A percentile compares a stretch with the other conserved stretches of the same genome.
phyloP scores from a whole-genome alignment of 2,797 vertebrate species.

The Pseudopleuronectes americanus region DNA sequence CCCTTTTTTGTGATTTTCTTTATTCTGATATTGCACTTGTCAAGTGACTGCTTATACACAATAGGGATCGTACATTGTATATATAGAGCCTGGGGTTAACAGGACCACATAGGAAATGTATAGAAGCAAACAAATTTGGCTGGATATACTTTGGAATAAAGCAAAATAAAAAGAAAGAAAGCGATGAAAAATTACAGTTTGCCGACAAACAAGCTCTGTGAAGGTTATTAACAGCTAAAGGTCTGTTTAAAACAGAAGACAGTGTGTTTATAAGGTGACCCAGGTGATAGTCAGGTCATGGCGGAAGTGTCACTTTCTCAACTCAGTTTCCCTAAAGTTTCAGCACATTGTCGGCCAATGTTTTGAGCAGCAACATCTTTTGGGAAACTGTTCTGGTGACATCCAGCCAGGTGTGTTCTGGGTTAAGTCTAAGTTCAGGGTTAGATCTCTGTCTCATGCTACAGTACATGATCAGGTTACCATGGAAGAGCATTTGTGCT shows the following conservation, averaged over 20 bases:
- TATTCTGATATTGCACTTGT: conserved; percentile 87
- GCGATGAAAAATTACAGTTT: conserved; percentile 27
- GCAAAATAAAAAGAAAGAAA: conserved; percentile 23
- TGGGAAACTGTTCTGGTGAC: conserved; percentile 9
- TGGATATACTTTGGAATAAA: conserved; percentile 50
- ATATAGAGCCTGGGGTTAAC: conserved; percentile 11
- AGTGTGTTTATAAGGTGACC: conserved; percentile 24
- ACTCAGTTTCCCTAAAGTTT: neutral
- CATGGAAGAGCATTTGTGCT: conserved; percentile 41
- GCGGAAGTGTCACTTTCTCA: conserved; percentile 7
- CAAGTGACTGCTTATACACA: conserved; percentile 64
- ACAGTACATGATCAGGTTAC: conserved; percentile 42
- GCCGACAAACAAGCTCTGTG: conserved; percentile 34
- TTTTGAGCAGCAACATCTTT: conserved; percentile 26
- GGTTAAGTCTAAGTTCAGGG: neutral
- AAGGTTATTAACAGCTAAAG: conserved; percentile 33
- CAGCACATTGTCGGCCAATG: conserved; percentile 3
- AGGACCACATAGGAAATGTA: conserved; percentile 32
- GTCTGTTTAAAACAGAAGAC: conserved; percentile 37
- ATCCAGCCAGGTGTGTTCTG: neutral
- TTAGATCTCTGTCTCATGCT: conserved; percentile 47
- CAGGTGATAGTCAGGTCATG: conserved; percentile 10
- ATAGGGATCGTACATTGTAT: conserved; percentile 35
- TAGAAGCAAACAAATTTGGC: conserved; percentile 46
- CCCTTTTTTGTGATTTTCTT: conserved; percentile 75